A percentile compares a stretch with the other conserved stretches of the same genome.
Conservation (phyloP, 2,797 vertebrate species). For the Labeo calbasu region DNA sequence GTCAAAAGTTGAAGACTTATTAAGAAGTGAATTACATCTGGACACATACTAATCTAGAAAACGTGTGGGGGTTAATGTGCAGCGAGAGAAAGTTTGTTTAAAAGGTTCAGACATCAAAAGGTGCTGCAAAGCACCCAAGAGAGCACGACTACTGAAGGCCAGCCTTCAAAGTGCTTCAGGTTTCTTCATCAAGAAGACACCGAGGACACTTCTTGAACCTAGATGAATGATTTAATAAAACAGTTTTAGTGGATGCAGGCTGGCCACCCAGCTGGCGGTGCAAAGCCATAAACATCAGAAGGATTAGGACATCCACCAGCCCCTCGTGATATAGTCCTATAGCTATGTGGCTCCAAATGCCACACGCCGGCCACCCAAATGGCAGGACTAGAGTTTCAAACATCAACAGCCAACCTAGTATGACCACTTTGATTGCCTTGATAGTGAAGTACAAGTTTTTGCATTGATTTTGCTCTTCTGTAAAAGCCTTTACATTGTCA, state of each 20-base stretch:
- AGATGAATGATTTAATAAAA: conserved; percentile 28
- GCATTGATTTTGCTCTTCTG: not conserved
- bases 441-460: not conserved
- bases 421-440: not conserved
- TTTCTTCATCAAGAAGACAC: conserved; percentile 29
- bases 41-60: not conserved
- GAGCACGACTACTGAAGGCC: not conserved
- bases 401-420: not conserved
- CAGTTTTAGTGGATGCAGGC: conserved; percentile 4
- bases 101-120: conserved; percentile 10
- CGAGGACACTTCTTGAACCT: not conserved
- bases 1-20: not conserved
- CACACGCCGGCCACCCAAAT: conserved; percentile 23
- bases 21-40: not conserved
- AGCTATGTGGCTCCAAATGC: not conserved
- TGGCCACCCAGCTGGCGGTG: conserved; percentile 27
- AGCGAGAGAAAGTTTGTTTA: not conserved
- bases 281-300: conserved; percentile 21
- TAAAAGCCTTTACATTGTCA: conserved; percentile 10
- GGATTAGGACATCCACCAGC: conserved; percentile 17
- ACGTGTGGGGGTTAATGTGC: not conserved
- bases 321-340: not conserved
- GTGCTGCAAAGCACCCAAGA: not conserved
- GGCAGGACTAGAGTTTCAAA: conserved; percentile 1
- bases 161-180: conserved; percentile 9